These are phyloP conservation scores for Wiebesia pumilae DNA, from an alignment of 1,140 invertebrate genomes.

Conservation along the genomic window DNA sequence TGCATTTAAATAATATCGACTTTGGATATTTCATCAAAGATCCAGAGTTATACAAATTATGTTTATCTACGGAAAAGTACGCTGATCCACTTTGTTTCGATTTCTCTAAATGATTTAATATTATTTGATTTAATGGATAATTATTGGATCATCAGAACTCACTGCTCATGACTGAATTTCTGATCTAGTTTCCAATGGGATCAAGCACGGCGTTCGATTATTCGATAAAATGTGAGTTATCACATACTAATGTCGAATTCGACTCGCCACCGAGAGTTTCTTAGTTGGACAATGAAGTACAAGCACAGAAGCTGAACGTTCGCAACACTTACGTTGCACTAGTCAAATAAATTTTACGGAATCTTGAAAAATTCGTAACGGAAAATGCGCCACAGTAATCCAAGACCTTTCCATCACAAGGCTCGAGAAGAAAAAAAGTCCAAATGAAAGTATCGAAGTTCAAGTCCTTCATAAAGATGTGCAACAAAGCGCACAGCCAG, in stretches of 20 bases:
- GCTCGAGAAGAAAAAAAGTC: conserved; percentile 36
- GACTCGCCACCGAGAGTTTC: background rate
- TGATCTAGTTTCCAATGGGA: background rate
- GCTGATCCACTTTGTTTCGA: too few species aligned
- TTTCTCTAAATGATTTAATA: too few species aligned
- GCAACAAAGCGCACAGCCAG: conserved; percentile 41
- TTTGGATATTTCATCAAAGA: too few species aligned
- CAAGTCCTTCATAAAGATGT: conserved; percentile 15
- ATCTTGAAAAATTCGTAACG: conserved; percentile 15
- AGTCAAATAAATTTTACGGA: background rate
- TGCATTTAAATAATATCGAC: too few species aligned
- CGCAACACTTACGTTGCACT: too few species aligned
- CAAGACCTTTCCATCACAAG: conserved; percentile 30
- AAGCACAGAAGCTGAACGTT: too few species aligned
- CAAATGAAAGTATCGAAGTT: conserved; percentile 35
- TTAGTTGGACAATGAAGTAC: conserved; percentile 16
- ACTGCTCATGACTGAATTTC: background rate
- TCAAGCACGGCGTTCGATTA: background rate
- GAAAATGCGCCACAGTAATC: conserved; percentile 23
- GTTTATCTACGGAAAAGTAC: too few species aligned
- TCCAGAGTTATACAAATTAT: too few species aligned
- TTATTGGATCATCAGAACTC: too few species aligned
- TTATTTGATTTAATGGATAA: too few species aligned
- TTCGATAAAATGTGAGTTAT: background rate
- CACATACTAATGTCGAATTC: background rate